Evolutionary conservation across 1,140 invertebrate genomes (phyloP).

Genomic region (Drosophila kanapiae): DNA sequence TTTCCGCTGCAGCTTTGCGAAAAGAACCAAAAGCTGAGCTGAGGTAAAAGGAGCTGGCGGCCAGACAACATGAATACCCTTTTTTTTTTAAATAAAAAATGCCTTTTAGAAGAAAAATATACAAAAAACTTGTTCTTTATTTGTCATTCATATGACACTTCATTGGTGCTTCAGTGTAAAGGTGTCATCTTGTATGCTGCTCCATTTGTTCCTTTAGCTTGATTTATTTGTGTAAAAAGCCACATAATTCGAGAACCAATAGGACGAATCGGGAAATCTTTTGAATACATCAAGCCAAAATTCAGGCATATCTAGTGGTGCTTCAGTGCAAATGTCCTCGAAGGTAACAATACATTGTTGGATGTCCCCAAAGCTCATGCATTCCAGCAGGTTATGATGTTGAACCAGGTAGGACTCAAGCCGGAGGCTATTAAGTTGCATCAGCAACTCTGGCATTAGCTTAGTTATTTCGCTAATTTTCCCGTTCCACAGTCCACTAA

Average conservation of each 20-base stretch:
- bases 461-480: too few relatives aligned
- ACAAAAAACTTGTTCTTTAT: too few relatives aligned
- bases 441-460: background rate
- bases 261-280: background rate
- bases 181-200: too few relatives aligned
- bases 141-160: too few relatives aligned
- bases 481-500: too few relatives aligned
- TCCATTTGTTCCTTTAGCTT: too few relatives aligned
- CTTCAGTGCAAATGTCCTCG: background rate
- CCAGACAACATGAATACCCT: background rate
- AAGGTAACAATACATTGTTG: background rate
- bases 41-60: background rate
- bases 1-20: conserved; percentile 44
- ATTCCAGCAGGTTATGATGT: background rate
- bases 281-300: background rate
- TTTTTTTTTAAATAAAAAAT: background rate
- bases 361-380: background rate
- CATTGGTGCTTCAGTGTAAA: too few relatives aligned
- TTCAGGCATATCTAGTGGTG: background rate
- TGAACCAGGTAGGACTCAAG: background rate
- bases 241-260: background rate
- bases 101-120: too few relatives aligned
- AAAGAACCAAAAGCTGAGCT: conserved; percentile 20
- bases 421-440: background rate
- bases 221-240: too few relatives aligned